Percentiles rank a stretch among this genome's conserved stretches.
Evolutionary conservation across 2,797 vertebrate species (phyloP).

Genomic region (Forpus xanthops): DNA sequence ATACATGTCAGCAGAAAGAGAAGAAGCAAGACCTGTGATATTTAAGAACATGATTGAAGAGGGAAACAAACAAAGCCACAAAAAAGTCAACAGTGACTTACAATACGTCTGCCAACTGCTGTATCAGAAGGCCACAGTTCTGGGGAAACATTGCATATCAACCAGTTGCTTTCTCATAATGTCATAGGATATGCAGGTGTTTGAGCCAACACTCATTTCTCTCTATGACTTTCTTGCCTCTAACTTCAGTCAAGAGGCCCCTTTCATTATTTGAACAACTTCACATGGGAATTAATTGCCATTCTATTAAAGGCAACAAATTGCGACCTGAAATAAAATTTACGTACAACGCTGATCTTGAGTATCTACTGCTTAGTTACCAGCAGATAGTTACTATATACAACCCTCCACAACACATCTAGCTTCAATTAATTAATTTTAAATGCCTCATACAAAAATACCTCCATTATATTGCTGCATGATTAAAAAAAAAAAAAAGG

Average conservation of each 20-base stretch:
- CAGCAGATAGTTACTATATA: not conserved
- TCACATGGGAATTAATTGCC: not conserved
- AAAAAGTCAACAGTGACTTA: not conserved
- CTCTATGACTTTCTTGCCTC: not conserved
- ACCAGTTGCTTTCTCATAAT: not conserved
- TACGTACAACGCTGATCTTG: not conserved
- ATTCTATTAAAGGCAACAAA: not conserved
- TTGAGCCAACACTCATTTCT: not conserved
- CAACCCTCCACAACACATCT: not conserved
- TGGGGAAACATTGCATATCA: not conserved
- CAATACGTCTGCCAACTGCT: not conserved
- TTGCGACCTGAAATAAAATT: not conserved
- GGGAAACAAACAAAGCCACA: accelerated
- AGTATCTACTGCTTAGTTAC: not conserved
- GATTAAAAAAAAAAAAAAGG: not conserved
- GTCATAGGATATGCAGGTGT: not conserved
- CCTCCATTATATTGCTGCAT: not conserved
- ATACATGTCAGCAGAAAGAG: not conserved
- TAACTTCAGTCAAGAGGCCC: not conserved
- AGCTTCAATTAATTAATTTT: not conserved
- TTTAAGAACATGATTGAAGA: not conserved
- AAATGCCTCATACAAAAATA: not conserved
- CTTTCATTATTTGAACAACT: not conserved
- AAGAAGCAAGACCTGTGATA: not conserved
- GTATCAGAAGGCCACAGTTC: not conserved